Evolutionary conservation across 1,140 invertebrate genomes (phyloP).

Genomic region (Pachypsylla venusta): DNA sequence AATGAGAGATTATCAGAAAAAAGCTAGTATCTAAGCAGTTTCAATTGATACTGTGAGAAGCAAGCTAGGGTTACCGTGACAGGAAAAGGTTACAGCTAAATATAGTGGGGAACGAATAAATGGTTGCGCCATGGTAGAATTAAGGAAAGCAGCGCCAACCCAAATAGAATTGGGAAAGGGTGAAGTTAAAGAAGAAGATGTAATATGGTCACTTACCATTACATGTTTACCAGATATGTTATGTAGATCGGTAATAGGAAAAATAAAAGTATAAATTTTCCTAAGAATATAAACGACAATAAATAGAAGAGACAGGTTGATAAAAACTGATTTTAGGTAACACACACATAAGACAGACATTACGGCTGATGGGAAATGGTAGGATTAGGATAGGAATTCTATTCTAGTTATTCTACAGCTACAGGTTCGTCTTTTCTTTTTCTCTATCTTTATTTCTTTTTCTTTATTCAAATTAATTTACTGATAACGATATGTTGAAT

Average conservation of each 20-base stretch:
- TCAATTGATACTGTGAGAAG: background rate
- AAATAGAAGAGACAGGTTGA: background rate
- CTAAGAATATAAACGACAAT: background rate
- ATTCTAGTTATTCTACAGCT: no score
- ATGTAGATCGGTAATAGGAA: background rate
- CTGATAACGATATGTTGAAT: no score
- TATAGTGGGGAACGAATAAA: no score
- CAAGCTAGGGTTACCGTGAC: background rate
- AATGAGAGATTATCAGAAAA: no score
- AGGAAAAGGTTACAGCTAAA: background rate
- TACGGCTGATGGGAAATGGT: no score
- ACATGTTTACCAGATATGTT: slow-evolving; percentile 6
- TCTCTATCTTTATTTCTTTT: no score
- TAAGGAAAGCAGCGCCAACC: no score
- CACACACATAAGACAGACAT: background rate
- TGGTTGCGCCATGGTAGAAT: no score
- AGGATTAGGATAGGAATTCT: no score
- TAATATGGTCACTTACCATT: background rate
- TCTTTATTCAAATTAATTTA: no score
- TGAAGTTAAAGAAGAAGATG: background rate
- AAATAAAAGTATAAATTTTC: background rate
- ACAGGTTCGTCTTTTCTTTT: no score
- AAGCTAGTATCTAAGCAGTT: background rate
- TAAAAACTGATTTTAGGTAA: background rate
- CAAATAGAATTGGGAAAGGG: background rate